Conservation (phyloP, 2,113 vertebrate species). For the Scytalopus superciliaris region DNA sequence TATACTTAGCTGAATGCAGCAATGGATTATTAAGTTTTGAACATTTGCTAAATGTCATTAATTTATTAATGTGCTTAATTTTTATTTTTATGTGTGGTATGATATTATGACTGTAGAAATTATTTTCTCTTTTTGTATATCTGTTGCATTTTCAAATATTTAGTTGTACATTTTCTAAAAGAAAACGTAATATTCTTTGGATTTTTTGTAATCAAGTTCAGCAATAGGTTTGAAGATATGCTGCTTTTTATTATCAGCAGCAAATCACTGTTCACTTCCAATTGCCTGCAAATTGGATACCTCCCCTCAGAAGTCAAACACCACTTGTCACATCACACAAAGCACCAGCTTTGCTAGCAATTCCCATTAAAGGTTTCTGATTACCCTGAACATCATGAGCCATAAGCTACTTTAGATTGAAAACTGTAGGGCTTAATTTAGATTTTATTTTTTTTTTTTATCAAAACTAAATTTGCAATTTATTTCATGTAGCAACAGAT, state of each 20-base stretch:
- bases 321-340: not conserved
- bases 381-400: not conserved
- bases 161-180: not conserved
- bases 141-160: conserved; percentile 9
- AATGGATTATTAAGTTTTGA: not conserved
- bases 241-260: not conserved
- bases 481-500: not conserved
- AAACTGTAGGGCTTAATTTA: not conserved
- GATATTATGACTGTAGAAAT: not conserved
- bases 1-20: not conserved
- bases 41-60: not conserved
- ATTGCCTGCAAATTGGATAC: not conserved
- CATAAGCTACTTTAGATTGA: not conserved
- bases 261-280: not conserved
- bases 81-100: not conserved
- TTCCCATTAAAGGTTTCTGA: not conserved
- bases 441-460: not conserved
- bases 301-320: not conserved
- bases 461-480: not conserved
- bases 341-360: not conserved
- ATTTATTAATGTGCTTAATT: not conserved
- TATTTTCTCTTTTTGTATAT: not conserved
- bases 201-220: not conserved
- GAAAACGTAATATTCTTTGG: not conserved
- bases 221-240: not conserved